phyloP scores from a whole-genome alignment of 2,797 vertebrate genomes.

The Avahi laniger region DNA sequence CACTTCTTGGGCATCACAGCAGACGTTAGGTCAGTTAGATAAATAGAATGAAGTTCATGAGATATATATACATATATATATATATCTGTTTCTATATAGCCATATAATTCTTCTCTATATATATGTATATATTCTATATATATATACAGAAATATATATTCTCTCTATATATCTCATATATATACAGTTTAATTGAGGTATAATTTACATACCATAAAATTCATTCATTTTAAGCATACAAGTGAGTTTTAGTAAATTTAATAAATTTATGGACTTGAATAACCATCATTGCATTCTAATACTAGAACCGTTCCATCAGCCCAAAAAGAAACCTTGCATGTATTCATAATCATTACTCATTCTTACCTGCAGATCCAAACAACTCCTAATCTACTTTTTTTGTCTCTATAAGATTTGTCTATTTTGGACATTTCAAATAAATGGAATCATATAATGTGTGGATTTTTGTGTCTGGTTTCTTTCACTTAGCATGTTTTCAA shows the following conservation, averaged over 20 bases:
- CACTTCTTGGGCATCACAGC: neutral
- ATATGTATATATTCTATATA: neutral
- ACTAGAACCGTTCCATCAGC: neutral
- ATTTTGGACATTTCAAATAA: neutral
- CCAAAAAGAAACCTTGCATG: neutral
- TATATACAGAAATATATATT: neutral
- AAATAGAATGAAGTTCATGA: neutral
- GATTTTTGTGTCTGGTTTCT: neutral
- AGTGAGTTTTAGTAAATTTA: neutral
- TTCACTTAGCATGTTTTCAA: neutral
- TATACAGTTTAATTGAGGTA: neutral
- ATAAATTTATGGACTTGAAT: neutral
- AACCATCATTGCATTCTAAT: neutral
- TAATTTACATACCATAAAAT: neutral
- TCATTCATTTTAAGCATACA: neutral
- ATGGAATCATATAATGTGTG: neutral
- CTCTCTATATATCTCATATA: neutral
- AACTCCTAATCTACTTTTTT: neutral
- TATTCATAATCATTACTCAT: neutral
- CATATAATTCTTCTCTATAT: neutral
- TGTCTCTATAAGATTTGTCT: neutral
- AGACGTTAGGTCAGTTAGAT: neutral
- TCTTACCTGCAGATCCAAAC: neutral
- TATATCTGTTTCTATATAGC: neutral
- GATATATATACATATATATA: neutral